Evolutionary conservation across 1,140 invertebrate species (phyloP), one percentile per base, ranked within the genome.

Genomic region (Tetramorium simillimum): DNA sequence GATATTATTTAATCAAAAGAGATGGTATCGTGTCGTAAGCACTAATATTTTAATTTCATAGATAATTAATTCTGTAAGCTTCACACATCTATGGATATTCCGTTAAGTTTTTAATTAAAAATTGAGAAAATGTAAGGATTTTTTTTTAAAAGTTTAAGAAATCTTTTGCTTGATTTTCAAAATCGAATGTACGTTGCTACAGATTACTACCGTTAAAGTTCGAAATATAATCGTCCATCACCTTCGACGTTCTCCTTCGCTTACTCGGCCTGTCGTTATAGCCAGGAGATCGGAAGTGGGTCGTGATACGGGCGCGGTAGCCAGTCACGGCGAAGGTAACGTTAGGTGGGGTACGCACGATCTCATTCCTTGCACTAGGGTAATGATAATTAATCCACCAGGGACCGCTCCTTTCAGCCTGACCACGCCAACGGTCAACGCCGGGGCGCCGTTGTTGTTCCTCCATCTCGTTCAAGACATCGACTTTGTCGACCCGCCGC

Each of bases 351-450:
- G 90, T 90, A 91, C 88, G 90, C 86, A 92, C 93, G 92, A 93
- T 94, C 93, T 93, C 92, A 93, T 94, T 94, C 92, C 92, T 90
- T 92, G 91, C 91, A 91, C 93, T 91, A 91, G 91, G 92, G 91
- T 94, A 94, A 94, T 93, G 92, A 94, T 94, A 94, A 94, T 94
- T 94, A 94, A 94, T 94, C 93, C 93, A 93, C 69, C 84, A 86
- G 91, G 85, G 91, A 92, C 92, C 92, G 90, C 88, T 92, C 92
- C 91, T 85, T 90, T 88, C 88, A 89, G 73, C 78, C 78, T 80
- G 84, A 63, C 90, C 89, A 84, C 84, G 65, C 80, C 69, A 70
- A 58, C 81, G 89, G 90, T 91, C 90, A 87, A 81, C 85, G 58
- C 82, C 60, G 70, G 81, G 72, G 82, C 88, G 87, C 87, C 81